Percentiles rank a stretch among this genome's conserved stretches.
These are phyloP conservation scores for Rhingia rostrata DNA, from an alignment of 2,888 invertebrate genomes.

Conservation along the genomic window DNA sequence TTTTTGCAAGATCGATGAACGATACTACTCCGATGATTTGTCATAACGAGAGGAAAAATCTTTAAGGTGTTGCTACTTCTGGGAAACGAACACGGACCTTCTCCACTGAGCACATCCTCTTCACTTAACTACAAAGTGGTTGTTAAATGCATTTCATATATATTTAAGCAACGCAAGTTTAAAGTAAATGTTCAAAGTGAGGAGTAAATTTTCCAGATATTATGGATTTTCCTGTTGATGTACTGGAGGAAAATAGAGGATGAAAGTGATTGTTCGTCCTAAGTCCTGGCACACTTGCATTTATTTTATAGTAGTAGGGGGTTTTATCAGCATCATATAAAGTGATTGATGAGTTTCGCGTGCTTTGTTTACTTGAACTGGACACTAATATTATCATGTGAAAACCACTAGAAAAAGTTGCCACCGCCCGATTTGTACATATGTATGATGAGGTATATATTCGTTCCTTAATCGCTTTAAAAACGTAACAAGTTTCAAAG, in stretches of 20 bases:
- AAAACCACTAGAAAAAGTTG: not conserved
- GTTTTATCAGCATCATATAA: conserved; percentile 30
- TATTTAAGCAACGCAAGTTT: no score
- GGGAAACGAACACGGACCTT: no score
- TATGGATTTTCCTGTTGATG: no score
- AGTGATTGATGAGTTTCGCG: conserved; percentile 55
- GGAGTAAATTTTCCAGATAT: no score
- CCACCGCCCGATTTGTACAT: not conserved
- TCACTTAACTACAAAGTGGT: no score
- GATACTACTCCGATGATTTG: no score
- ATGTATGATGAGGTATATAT: not conserved
- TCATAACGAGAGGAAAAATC: no score
- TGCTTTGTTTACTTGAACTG: conserved; percentile 19
- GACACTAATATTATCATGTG: conserved; percentile 25
- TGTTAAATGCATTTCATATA: no score
- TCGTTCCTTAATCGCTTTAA: not conserved
- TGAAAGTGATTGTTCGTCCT: not conserved
- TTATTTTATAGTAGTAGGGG: not conserved
- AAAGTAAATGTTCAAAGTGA: no score
- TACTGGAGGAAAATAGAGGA: not conserved
- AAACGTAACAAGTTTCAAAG: not conserved
- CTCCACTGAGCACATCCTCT: no score
- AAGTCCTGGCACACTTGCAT: not conserved
- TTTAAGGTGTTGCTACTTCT: no score
- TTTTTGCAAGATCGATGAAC: no score